These are phyloP conservation scores for Polyommatus iphigenia DNA, from an alignment of 2,888 invertebrate species.

Conservation along the genomic window DNA sequence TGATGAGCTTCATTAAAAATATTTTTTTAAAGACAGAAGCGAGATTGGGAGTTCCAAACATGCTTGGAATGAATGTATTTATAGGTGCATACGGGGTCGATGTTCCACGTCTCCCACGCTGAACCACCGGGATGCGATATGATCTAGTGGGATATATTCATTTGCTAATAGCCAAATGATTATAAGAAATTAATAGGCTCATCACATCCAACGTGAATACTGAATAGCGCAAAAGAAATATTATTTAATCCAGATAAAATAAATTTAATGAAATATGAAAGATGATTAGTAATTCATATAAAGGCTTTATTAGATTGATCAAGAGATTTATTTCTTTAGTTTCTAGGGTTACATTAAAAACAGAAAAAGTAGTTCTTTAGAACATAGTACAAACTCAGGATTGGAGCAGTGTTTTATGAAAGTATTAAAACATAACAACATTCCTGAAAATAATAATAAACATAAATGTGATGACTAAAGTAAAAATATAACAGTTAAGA, in stretches of 20 bases:
- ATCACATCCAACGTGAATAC: not conserved
- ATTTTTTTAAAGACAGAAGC: constrained; percentile 43
- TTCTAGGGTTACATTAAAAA: not conserved
- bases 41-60: constrained; percentile 49
- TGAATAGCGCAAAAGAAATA: not conserved
- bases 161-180: constrained; percentile 34
- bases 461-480: not conserved
- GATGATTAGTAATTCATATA: not conserved
- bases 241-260: not conserved
- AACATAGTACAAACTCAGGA: not conserved
- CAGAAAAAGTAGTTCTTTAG: not conserved
- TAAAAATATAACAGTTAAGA: too few species aligned
- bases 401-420: too few species aligned
- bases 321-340: not conserved
- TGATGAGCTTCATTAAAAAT: constrained; percentile 35
- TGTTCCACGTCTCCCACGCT: constrained; percentile 72
- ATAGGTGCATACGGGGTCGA: constrained; percentile 75
- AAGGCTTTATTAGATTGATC: too few species aligned
- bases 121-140: constrained; percentile 48
- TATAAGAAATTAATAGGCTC: constrained; percentile 1
- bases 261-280: not conserved
- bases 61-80: constrained; percentile 72
- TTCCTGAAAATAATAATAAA: not conserved
- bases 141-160: constrained; percentile 52
- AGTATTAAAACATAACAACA: not conserved